Conservation (phyloP, 2,888 invertebrate species). For the Meiosimyza decipiens region DNA sequence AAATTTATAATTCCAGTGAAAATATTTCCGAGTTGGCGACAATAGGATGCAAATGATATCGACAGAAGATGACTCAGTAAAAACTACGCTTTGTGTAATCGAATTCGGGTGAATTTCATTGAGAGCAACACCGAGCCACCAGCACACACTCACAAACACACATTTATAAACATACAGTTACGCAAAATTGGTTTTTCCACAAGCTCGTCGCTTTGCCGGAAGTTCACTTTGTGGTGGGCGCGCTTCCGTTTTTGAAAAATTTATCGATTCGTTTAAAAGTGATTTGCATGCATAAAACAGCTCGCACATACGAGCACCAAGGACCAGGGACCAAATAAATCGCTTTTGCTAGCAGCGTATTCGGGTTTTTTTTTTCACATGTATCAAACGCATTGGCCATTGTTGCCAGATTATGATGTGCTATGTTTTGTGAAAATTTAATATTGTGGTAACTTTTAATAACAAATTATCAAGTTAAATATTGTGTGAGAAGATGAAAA, state of each 20-base stretch:
- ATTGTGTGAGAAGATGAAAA: too few species aligned
- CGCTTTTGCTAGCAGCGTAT: not conserved
- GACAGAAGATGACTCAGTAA: not conserved
- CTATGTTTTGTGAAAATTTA: too few species aligned
- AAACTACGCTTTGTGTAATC: constrained; percentile 25
- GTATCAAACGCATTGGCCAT: too few species aligned
- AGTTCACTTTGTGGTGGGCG: constrained; percentile 28
- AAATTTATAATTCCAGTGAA: too few species aligned
- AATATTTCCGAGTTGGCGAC: constrained; percentile 5
- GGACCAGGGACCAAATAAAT: constrained; percentile 2
- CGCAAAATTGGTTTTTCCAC: constrained; percentile 27
- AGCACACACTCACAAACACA: not conserved
- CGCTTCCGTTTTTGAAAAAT: constrained; percentile 35
- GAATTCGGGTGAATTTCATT: constrained; percentile 25
- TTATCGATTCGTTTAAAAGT: constrained; percentile 40
- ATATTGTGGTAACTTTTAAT: too few species aligned
- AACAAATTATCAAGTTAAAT: too few species aligned
- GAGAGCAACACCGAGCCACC: constrained; percentile 4
- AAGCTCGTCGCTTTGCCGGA: constrained; percentile 24
- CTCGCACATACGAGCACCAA: not conserved
- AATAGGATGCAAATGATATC: constrained; percentile 16
- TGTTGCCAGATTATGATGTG: too few species aligned
- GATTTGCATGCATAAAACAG: constrained; percentile 35
- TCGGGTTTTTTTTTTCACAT: not conserved
- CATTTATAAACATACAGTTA: constrained; percentile 14